Base-by-base conservation (phyloP, 2,888 invertebrate genomes). In the Hirtodrosophila confusa region DNA sequence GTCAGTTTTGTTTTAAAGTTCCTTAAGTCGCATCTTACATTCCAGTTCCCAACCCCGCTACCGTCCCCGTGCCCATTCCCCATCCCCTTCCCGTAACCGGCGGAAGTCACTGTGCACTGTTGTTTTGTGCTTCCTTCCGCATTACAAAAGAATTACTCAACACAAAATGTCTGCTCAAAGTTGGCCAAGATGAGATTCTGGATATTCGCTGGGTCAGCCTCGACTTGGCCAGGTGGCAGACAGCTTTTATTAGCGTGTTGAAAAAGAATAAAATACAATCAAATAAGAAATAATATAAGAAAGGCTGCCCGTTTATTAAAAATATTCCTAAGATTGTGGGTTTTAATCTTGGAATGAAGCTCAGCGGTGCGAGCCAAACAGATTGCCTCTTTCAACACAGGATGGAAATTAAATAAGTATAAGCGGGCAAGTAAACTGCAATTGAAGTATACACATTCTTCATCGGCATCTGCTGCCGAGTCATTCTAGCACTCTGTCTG, bases 61-160 rank as follows among this genome's bases (percentile, higher is more conserved):
- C 53, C 6, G 2, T 27, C 35, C 51, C 31, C 23, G 24, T 27
- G 6, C 36, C 7, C 36, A 10, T 11, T 39, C 24, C n/a, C 10
- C 5, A 1, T 23, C 40, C 7, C 33, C 10, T 23, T 17, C 29
- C 31, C 10, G 23, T 24, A 48, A 36, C 45, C 27, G 40, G 51
- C 65, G 86, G 80, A 84, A 83, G 72, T 80, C 66, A 73, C 69
- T 58, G 79, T 53, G 72, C 73, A 44, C 55, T 84, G 75, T 88
- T 86, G 69, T 77, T 72, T 74, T 69, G 65, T 50, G 70, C 84
- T 88, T 84, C 86, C 83, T 88, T 84, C 88, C 83, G 88, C 86
- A 78, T 84, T 84, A 86, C 77, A 86, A 86, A 83, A 68, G 83
- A 83, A 84, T 88, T 84, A 86, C 84, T 83, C 75, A 88, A 88